These are phyloP conservation scores for Cephus nigrinus DNA, from an alignment of 2,888 invertebrate genomes.

Conservation along the genomic window DNA sequence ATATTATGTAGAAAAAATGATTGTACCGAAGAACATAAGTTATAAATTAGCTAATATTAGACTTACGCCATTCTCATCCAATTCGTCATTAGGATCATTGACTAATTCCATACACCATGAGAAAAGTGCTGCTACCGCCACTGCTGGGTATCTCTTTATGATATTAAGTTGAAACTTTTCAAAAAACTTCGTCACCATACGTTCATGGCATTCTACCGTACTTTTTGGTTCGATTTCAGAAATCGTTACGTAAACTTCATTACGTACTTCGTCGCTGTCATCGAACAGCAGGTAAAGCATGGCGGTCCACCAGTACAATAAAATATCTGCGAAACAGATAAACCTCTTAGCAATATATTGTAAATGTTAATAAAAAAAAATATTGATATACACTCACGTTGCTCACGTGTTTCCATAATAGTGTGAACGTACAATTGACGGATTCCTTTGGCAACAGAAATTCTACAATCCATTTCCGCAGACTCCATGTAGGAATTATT, in stretches of 20 bases:
- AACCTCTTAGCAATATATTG: neutral
- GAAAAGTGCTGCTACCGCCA: constrained; percentile 47
- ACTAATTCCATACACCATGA: constrained; percentile 53
- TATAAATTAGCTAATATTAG: neutral
- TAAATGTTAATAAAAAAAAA: neutral
- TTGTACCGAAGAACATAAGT: neutral
- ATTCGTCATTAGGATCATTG: constrained; percentile 50
- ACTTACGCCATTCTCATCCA: constrained; percentile 60
- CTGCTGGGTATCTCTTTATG: constrained; percentile 25
- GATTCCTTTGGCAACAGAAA: constrained; percentile 49
- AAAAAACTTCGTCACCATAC: constrained; percentile 44
- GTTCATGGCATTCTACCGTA: constrained; percentile 34
- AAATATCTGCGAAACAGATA: constrained; percentile 22
- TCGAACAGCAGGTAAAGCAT: constrained; percentile 55
- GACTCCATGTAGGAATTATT: constrained; percentile 51
- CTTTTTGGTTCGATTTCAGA: constrained; percentile 30
- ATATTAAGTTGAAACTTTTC: constrained; percentile 38
- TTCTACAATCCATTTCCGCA: constrained; percentile 42
- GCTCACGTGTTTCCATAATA: constrained; percentile 2
- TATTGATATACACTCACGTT: constrained; percentile 18
- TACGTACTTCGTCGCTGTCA: constrained; percentile 49
- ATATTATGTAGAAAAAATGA: neutral
- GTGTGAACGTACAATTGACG: constrained; percentile 34
- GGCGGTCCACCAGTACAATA: constrained; percentile 59
- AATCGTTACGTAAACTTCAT: constrained; percentile 40